phyloP scores from a whole-genome alignment of 2,113 vertebrate species.

The Mormyrus lacerda region DNA sequence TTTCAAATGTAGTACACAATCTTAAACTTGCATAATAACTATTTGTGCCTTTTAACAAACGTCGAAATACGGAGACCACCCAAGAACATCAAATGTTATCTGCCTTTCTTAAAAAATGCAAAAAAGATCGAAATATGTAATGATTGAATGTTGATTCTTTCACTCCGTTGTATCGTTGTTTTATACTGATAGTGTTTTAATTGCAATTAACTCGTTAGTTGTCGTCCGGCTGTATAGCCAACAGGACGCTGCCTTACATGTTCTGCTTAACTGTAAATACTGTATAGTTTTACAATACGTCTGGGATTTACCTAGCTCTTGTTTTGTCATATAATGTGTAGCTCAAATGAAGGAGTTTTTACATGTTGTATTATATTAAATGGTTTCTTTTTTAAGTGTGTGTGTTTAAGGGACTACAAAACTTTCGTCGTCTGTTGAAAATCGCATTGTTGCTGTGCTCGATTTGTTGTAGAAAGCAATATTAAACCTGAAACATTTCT shows the following conservation, averaged over 20 bases:
- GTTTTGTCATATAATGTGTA: neutral
- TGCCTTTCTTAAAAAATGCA: neutral
- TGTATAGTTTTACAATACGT: constrained; percentile 15
- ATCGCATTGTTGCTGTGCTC: neutral
- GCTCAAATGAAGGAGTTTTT: constrained; percentile 8
- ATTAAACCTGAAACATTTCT: neutral
- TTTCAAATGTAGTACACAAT: neutral
- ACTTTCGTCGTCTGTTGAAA: neutral
- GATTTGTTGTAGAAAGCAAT: neutral
- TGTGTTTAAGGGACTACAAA: neutral
- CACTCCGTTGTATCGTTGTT: neutral
- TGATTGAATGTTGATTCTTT: neutral
- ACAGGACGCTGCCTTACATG: neutral
- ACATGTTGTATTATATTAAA: constrained; percentile 24
- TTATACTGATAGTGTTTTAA: neutral
- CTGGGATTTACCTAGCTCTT: constrained; percentile 3
- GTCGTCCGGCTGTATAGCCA: neutral
- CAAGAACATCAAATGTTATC: neutral
- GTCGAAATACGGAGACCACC: neutral
- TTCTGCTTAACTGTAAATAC: constrained; percentile 25
- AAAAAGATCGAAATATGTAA: neutral
- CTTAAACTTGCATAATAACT: neutral
- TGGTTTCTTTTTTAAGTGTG: neutral
- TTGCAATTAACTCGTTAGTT: constrained; percentile 13
- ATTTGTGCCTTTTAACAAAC: neutral